Evolutionary conservation across 2,797 vertebrate species (phyloP).

Genomic region (Capromys pilorides): DNA sequence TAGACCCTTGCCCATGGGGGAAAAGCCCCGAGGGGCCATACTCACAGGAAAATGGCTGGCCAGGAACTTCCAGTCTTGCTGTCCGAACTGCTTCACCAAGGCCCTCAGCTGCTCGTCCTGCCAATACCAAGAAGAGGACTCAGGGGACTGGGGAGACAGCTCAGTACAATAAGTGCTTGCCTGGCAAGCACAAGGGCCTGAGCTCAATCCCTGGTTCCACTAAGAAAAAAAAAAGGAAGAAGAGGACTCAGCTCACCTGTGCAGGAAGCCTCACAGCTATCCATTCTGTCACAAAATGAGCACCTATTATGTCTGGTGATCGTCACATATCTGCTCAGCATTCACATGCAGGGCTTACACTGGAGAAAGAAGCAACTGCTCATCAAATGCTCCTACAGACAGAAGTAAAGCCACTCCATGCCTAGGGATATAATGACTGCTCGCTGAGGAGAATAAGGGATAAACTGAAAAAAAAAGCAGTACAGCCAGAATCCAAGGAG

Average conservation of each 20-base stretch:
- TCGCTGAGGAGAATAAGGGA: background rate
- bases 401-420: background rate
- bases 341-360: background rate
- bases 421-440: fast-evolving
- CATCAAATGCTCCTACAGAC: background rate
- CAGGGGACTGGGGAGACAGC: background rate
- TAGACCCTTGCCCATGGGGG: background rate
- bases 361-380: background rate
- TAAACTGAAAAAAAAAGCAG: background rate
- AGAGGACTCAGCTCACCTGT: constrained; percentile 28
- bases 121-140: constrained; percentile 63
- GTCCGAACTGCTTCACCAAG: constrained; percentile 92
- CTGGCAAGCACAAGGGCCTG: too few species aligned
- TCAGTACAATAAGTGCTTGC: too few species aligned
- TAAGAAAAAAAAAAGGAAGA: too few species aligned
- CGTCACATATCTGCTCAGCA: background rate
- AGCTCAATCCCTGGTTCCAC: too few species aligned
- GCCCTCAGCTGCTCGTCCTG: constrained; percentile 95
- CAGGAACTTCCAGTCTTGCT: constrained; percentile 94
- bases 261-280: fast-evolving
- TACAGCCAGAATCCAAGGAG: background rate
- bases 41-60: constrained; percentile 93
- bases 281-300: background rate
- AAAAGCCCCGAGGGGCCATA: constrained; percentile 56
- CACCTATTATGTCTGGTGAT: background rate